Evolutionary conservation across 2,888 invertebrate genomes (phyloP), one percentile per base, ranked within the genome.

Genomic region (Drosophila demipolita): DNA sequence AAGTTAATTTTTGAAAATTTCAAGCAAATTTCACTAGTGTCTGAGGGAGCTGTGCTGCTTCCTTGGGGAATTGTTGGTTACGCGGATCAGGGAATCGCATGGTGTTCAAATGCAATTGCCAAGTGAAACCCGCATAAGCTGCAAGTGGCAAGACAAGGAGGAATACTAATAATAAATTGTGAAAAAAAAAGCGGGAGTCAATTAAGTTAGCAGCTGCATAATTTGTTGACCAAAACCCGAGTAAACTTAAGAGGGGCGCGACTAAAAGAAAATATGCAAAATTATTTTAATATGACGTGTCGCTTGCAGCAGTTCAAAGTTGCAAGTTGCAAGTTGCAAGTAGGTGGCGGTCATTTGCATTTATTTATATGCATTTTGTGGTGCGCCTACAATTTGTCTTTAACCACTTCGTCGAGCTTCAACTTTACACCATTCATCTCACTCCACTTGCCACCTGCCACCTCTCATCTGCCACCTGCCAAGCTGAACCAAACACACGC

Each of bases 301-400:
- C 52, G 33, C 33, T 33, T 33, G 20, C 33, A 20, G 42, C 15
- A 23, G 63, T 29, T 64, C 73, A 75, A 70, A 33, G 53, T 42
- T 50, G 73, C 66, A 72, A 33, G 50, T 42, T 48, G 66, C 49
- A 58, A 45, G 50, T 42, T 48, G 66, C 49, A 58, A 45, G 40
- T 69, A 50, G 64, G 62, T 60, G 66, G 65, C 53, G 11, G 53
- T 29, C 50, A 78, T 78, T 78, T 75, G 66, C 78, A 78, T 78
- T 78, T 63, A 72, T 75, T 78, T 75, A 55, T 64, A 75, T 75
- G 75, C 75, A 75, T 64, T 78, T 66, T 58, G 65, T 50, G 64
- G 42, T 50, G 53, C 38, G 62, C 61, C 73, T 63, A 60, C 55
- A 75, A 71, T 71, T 66, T 67, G 66, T 29, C 64, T 64, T 54